Evolutionary conservation across 1,140 invertebrate species (phyloP).

Genomic region (Aphaenogaster rudis): DNA sequence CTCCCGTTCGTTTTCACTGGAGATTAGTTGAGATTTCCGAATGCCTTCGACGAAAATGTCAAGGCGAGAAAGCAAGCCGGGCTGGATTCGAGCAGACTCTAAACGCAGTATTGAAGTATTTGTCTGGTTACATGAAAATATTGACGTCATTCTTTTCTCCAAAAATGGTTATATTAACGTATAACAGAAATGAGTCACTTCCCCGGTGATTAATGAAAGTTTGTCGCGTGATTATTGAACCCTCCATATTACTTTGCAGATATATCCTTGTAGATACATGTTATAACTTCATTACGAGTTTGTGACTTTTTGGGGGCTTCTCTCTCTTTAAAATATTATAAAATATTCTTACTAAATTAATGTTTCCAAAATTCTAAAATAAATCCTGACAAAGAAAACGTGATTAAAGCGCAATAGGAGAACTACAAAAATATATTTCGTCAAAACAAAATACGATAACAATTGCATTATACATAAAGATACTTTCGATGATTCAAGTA

Average conservation of each 20-base stretch:
- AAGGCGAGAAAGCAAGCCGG: constrained; percentile 70
- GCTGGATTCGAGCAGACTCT: constrained; percentile 32
- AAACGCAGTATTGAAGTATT: constrained; percentile 10
- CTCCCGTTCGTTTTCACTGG: constrained; percentile 11
- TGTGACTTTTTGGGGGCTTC: not conserved
- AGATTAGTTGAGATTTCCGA: constrained; percentile 56
- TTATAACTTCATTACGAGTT: not conserved
- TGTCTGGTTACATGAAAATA: not conserved
- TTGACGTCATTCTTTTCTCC: constrained; percentile 27
- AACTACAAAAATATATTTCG: constrained; percentile 32
- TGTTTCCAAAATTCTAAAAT: not conserved
- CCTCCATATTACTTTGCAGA: not conserved
- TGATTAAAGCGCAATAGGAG: not conserved
- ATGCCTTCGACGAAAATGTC: constrained; percentile 75
- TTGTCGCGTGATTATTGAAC: not conserved
- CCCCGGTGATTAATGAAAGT: constrained; percentile 20
- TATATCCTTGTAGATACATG: not conserved
- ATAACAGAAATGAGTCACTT: not conserved
- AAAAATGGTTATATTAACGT: not conserved
- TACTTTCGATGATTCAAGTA: not conserved
- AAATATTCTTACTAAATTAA: constrained; percentile 7
- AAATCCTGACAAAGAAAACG: not conserved
- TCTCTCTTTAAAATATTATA: not conserved
- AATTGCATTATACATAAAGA: constrained; percentile 12
- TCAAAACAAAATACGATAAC: constrained; percentile 16